Evolutionary conservation across 2,888 invertebrate species (phyloP).

Genomic region (Bembecia ichneumoniformis): DNA sequence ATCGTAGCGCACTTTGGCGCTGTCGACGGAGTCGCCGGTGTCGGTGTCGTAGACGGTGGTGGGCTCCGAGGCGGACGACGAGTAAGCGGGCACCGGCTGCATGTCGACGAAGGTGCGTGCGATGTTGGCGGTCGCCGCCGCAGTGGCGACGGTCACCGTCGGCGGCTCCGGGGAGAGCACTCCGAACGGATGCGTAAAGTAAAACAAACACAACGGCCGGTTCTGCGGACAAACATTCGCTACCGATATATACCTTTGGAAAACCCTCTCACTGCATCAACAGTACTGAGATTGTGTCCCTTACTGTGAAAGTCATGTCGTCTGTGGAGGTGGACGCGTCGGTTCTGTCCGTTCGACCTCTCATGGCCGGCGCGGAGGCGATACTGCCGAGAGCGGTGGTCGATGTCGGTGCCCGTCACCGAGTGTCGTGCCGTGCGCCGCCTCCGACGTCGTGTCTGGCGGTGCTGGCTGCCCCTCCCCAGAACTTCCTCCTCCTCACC

Average conservation of each 20-base stretch:
- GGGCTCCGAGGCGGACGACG: conserved; percentile 8
- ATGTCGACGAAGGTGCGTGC: conserved; percentile 39
- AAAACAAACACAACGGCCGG: conserved; percentile 68
- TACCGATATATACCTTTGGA: no score
- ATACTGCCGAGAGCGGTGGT: no score
- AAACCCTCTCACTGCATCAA: no score
- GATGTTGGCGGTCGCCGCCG: conserved; percentile 29
- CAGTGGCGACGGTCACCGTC: conserved; percentile 11
- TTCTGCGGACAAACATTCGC: conserved; percentile 26
- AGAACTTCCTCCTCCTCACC: no score
- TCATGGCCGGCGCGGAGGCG: conserved; percentile 6
- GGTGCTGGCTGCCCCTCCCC: no score
- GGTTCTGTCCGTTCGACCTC: conserved; percentile 40
- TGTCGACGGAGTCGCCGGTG: conserved; percentile 9
- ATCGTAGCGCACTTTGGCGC: conserved; percentile 16
- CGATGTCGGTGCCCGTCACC: no score
- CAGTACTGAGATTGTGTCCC: neutral
- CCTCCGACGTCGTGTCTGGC: no score
- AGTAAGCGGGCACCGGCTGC: conserved; percentile 13
- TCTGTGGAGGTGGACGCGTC: conserved; percentile 66
- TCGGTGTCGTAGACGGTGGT: conserved; percentile 10
- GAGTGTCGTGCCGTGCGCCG: no score
- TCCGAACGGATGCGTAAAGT: conserved; percentile 71
- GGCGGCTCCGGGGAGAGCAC: conserved; percentile 67
- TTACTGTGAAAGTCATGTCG: conserved; percentile 41